Evolutionary conservation across 1,140 invertebrate species (phyloP), one percentile per base, ranked within the genome.

Genomic region (Acromyrmex heyeri): DNA sequence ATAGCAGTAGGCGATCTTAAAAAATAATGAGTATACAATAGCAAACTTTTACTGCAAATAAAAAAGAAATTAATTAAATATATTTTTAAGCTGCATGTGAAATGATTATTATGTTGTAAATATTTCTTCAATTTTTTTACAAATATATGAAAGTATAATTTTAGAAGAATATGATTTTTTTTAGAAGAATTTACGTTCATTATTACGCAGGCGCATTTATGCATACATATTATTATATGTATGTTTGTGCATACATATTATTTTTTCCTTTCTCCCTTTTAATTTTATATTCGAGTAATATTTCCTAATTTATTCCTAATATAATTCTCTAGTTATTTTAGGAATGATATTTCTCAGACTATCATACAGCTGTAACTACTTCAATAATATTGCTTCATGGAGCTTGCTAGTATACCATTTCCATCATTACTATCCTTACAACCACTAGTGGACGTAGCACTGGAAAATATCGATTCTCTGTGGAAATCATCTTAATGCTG

Each of bases 401-500:
- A 27, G n/a, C 30, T 78, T 76, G 24, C 24, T 53, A 34, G 18
- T 62, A 62, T 12, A 44, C 38, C 21, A n/a, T 12, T 61, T 72
- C 21, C 44, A 59, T 82, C 16, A 82, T 82, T 72, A 59, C 55
- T 82, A 61, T 83, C 5, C 30, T 18, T 79, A 8, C 16, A 57
- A 14, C 8, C 14, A 86, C 38, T 44, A 44, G 76, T 38, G 50
- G 38, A 48, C 53, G 8, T 81, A 44, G 14, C 38, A 14, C 12
- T 48, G 62, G 24, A 59, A 59, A 67, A 86, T 81, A 76, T 86
- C 44, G 53, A 67, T 57, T 69, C 64, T 69, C 76, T 38, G 76
- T 44, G 85, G 76, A 86, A 79, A 78, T 86, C 75, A 69, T 82
- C 73, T 57, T 78, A 67, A 65, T 65, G 75, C 50, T 12, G 48